Percentiles rank a stretch among this genome's conserved stretches.
Evolutionary conservation across 23 tunicate genomes (phyloP).

Genomic region (Botrylloides violaceus): DNA sequence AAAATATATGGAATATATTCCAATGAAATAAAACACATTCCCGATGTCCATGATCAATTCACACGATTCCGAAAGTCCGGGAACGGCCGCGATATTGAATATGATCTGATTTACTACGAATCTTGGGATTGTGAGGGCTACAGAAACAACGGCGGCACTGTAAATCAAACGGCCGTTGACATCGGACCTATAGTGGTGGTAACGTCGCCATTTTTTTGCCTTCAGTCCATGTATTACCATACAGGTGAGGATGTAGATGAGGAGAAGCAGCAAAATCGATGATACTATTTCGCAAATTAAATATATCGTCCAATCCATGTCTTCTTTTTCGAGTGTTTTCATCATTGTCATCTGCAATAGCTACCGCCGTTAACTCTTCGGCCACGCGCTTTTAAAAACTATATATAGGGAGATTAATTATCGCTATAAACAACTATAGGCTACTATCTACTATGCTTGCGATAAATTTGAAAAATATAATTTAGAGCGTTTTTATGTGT

Average conservation of each 20-base stretch:
- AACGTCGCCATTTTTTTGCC: slow-evolving; percentile 34
- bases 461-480: too few species aligned
- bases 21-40: slow-evolving; percentile 22
- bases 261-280: slow-evolving; percentile 6
- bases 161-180: slow-evolving; percentile 32
- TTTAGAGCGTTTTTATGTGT: too few species aligned
- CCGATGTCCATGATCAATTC: slow-evolving; percentile 37
- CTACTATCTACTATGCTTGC: too few species aligned
- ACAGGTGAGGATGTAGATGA: slow-evolving; percentile 26
- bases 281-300: slow-evolving; percentile 22
- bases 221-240: slow-evolving; percentile 37
- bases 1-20: slow-evolving; percentile 12
- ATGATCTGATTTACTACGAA: slow-evolving; percentile 2
- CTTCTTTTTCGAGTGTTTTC: too few species aligned
- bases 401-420: too few species aligned
- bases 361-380: too few species aligned
- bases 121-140: slow-evolving; percentile 24
- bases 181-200: neutral
- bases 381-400: too few species aligned
- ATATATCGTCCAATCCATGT: neutral
- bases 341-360: too few species aligned
- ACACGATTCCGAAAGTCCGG: slow-evolving; percentile 16
- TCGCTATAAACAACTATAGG: too few species aligned
- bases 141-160: slow-evolving; percentile 31
- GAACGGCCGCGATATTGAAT: slow-evolving; percentile 26